Conservation (phyloP, 2,797 vertebrate genomes). For the Paguma larvata region DNA sequence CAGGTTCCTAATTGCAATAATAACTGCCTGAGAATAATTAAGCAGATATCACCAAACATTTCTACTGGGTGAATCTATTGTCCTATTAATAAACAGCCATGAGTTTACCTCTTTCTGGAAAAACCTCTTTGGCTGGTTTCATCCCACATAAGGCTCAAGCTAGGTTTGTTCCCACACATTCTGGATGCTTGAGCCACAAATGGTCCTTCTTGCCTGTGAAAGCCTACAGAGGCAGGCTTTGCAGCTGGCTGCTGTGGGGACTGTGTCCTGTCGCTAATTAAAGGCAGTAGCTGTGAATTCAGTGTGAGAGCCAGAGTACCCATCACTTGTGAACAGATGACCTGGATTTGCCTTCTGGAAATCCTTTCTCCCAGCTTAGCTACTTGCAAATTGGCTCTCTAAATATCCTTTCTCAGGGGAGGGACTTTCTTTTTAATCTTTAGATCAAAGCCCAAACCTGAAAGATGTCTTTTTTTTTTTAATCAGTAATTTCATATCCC, state of each 20-base stretch:
- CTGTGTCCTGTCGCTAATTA: constrained; percentile 75
- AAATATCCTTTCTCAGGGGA: constrained; percentile 67
- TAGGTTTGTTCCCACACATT: constrained; percentile 76
- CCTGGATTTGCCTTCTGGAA: constrained; percentile 66
- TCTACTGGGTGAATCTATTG: constrained; percentile 83
- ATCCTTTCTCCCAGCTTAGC: not conserved
- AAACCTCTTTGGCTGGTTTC: constrained; percentile 79
- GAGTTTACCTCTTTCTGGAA: constrained; percentile 84
- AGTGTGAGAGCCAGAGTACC: constrained; percentile 56
- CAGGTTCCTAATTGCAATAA: constrained; percentile 82
- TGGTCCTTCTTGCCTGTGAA: constrained; percentile 47
- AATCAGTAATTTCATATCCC: constrained; percentile 54
- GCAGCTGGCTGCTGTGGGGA: constrained; percentile 32
- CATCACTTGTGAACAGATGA: constrained; percentile 61
- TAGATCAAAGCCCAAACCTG: constrained; percentile 65
- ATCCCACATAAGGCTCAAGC: constrained; percentile 1
- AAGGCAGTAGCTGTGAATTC: constrained; percentile 70
- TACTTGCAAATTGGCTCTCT: constrained; percentile 66
- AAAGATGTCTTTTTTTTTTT: constrained; percentile 32
- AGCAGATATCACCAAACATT: constrained; percentile 79
- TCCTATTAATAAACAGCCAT: constrained; percentile 84
- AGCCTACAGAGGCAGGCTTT: constrained; percentile 59
- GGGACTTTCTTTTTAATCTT: constrained; percentile 63
- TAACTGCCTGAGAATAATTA: constrained; percentile 84
- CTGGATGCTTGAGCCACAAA: constrained; percentile 44